These are phyloP conservation scores for Panurus biarmicus DNA, from an alignment of 2,113 vertebrate species.

Conservation along the genomic window DNA sequence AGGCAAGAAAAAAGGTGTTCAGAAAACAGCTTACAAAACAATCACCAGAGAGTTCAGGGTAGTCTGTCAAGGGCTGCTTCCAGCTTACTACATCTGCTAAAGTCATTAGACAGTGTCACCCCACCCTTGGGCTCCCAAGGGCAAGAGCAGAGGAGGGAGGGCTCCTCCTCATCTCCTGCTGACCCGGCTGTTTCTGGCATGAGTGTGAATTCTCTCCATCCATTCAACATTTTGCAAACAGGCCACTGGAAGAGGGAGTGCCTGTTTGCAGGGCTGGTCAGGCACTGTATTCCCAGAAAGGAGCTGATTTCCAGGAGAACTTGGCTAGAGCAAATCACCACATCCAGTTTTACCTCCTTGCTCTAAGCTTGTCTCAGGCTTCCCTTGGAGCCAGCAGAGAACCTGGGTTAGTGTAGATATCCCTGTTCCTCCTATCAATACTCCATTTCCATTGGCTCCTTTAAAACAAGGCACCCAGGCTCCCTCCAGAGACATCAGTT, in stretches of 20 bases:
- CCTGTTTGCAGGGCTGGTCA: not conserved
- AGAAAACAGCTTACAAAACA: not conserved
- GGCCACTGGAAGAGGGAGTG: constrained; percentile 11
- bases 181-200: not conserved
- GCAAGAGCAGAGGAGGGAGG: not conserved
- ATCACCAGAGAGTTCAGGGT: not conserved
- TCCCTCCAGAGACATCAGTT: not conserved
- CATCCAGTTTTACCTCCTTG: not conserved
- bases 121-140: constrained; percentile 6
- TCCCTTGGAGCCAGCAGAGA: not conserved
- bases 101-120: constrained; percentile 17
- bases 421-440: not conserved
- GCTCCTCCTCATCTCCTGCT: constrained; percentile 29
- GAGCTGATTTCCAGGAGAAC: not conserved
- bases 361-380: not conserved
- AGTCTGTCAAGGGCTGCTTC: not conserved
- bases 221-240: constrained; percentile 20
- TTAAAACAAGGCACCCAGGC: not conserved
- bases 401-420: not conserved
- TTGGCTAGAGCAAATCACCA: not conserved
- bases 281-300: not conserved
- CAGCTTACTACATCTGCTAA: constrained; percentile 16
- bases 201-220: not conserved
- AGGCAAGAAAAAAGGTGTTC: not conserved
- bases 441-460: not conserved